Base-by-base conservation (phyloP, 2,113 vertebrate species). In the Leptocoma aspasia region DNA sequence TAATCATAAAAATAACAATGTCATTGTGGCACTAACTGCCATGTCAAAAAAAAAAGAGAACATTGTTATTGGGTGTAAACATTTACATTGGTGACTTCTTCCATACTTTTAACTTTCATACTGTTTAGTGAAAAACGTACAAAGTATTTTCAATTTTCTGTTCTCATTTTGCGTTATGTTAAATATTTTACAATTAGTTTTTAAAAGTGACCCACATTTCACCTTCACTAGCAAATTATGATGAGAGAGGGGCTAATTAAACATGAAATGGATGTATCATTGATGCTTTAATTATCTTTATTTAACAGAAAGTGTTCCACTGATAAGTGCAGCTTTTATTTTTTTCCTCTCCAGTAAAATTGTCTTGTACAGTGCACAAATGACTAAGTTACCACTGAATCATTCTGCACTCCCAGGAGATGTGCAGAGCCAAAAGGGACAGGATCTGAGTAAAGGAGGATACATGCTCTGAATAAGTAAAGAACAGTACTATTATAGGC, bases 391-490 rank as follows among this genome's bases (percentile, higher is more conserved):
- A 52, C 76, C 61, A 96, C 80, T 93, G 94, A 96, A 95, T 94
- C 93, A 92, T 84, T 93, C 86, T 83, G 72, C 37, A 10, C 50
- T 95, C 96, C 93, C 92, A 86, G 77, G 94, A 95, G 94, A 97
- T 84, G 83, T 57, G 49, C 69, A 87, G 63, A 95, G 89, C 91
- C 95, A 94, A 95, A 86, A 96, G 95, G 88, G 96, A 96, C 94
- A 93, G 89, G 85, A 94, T 96, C 94, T 95, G 92, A 94, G 86
- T 84, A 61, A 83, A 94, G 68, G 47, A 92, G 82, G 80, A 94
- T 81, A 92, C 95, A 96, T 95, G 93, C 86, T 96, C 86, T 96
- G 88, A 96, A 96, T 96, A 95, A 96, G 65, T 96, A 96, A 96
- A 90, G 82, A 94, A 90, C 77, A 64, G 44, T 60, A 69, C 92